phyloP scores from a whole-genome alignment of 2,113 vertebrate species.

The Dicrurus megarhynchus region DNA sequence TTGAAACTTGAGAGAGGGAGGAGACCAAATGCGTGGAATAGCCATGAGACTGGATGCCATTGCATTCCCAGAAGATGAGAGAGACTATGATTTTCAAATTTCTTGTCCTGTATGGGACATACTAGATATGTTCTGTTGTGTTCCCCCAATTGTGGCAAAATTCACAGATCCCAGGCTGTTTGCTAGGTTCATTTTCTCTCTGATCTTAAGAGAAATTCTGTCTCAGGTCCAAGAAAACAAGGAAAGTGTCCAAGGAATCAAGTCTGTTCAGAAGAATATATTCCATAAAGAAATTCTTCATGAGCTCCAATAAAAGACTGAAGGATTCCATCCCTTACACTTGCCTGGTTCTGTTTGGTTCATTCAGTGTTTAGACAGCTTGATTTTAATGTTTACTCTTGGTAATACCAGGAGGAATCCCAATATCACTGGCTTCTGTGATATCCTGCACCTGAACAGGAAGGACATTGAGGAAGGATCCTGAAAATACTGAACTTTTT shows the following conservation, averaged over 20 bases:
- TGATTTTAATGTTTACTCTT: background rate
- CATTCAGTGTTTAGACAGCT: background rate
- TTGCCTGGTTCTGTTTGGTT: background rate
- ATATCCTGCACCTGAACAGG: rapidly evolving
- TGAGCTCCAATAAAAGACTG: background rate
- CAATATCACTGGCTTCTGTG: background rate
- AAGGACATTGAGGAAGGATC: background rate
- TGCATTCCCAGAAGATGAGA: background rate
- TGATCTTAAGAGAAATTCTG: background rate
- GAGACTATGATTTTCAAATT: background rate
- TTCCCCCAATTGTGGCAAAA: background rate
- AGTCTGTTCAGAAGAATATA: background rate
- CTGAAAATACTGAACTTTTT: background rate
- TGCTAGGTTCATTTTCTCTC: background rate
- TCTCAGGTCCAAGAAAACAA: background rate
- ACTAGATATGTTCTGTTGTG: background rate
- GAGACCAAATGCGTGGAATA: background rate
- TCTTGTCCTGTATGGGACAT: background rate
- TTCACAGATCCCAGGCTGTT: background rate
- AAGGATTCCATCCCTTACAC: background rate
- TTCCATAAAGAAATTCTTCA: background rate
- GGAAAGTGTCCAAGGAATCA: background rate
- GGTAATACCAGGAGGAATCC: background rate
- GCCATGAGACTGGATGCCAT: background rate
- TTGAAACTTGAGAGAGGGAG: background rate